phyloP scores from a whole-genome alignment of 2,113 vertebrate species.

The Cololabis saira region DNA sequence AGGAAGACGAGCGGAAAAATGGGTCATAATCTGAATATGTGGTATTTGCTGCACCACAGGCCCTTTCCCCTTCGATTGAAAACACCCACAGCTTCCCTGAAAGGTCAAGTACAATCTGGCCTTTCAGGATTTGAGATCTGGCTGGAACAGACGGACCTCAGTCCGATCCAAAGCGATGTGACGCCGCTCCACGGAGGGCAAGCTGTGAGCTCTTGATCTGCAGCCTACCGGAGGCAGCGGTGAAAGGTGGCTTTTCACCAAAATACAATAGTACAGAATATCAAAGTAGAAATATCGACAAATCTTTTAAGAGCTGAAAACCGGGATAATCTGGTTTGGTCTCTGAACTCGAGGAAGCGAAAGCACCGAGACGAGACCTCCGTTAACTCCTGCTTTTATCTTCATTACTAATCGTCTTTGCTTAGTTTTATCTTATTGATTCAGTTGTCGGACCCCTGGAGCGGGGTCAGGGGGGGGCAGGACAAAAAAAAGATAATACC shows the following conservation, averaged over 20 bases:
- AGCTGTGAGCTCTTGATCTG: conserved; percentile 16
- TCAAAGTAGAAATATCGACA: too few relatives aligned
- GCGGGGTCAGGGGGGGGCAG: background rate
- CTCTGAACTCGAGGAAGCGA: too few relatives aligned
- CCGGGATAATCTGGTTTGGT: too few relatives aligned
- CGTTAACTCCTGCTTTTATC: too few relatives aligned
- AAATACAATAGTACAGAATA: too few relatives aligned
- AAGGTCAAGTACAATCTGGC: conserved; percentile 19
- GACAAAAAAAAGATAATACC: conserved; percentile 1
- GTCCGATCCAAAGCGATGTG: background rate
- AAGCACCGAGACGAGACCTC: too few relatives aligned
- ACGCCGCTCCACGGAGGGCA: conserved; percentile 17
- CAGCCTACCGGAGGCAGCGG: background rate
- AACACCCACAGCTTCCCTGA: background rate
- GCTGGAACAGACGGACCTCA: background rate
- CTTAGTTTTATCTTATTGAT: too few relatives aligned
- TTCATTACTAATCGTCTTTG: too few relatives aligned
- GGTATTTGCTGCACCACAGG: conserved; percentile 17
- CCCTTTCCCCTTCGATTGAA: conserved; percentile 13
- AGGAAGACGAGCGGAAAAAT: conserved; percentile 54
- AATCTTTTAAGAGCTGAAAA: too few relatives aligned
- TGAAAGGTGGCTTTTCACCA: too few relatives aligned
- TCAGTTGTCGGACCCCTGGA: conserved; percentile 3
- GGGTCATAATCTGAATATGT: conserved; percentile 58
- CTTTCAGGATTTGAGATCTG: conserved; percentile 16